phyloP scores from a whole-genome alignment of 2,888 invertebrate genomes.

The Rhogogaster chlorosoma region DNA sequence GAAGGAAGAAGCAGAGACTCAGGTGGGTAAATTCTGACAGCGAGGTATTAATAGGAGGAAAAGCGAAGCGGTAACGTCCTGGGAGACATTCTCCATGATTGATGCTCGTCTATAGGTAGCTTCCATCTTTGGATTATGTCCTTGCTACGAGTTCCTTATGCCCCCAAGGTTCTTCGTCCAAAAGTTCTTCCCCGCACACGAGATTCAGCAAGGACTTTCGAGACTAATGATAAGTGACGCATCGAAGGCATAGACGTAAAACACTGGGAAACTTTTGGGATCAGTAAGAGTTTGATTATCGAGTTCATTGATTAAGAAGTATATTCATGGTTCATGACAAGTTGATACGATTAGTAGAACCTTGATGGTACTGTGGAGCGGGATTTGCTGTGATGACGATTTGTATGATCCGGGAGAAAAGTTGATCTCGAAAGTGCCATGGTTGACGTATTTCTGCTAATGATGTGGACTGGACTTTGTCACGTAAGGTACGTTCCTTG shows the following conservation, averaged over 20 bases:
- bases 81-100: constrained; percentile 37
- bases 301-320: constrained; percentile 10
- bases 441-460: background rate
- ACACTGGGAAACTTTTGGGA: background rate
- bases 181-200: background rate
- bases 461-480: background rate
- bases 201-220: constrained; percentile 7
- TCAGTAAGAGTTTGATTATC: background rate
- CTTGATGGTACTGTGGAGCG: background rate
- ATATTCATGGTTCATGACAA: background rate
- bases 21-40: constrained; percentile 36
- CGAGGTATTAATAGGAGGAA: constrained; percentile 22
- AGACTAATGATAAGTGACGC: constrained; percentile 27
- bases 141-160: constrained; percentile 11
- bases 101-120: constrained; percentile 39
- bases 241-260: background rate
- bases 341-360: background rate
- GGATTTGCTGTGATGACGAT: background rate
- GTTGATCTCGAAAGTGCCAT: background rate
- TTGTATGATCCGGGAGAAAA: background rate
- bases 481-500: background rate
- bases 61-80: constrained; percentile 38
- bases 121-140: constrained; percentile 32
- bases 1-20: constrained; percentile 7
- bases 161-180: background rate